Conservation (phyloP, 2,888 invertebrate genomes). For the Harpagoxenus sublaevis region DNA sequence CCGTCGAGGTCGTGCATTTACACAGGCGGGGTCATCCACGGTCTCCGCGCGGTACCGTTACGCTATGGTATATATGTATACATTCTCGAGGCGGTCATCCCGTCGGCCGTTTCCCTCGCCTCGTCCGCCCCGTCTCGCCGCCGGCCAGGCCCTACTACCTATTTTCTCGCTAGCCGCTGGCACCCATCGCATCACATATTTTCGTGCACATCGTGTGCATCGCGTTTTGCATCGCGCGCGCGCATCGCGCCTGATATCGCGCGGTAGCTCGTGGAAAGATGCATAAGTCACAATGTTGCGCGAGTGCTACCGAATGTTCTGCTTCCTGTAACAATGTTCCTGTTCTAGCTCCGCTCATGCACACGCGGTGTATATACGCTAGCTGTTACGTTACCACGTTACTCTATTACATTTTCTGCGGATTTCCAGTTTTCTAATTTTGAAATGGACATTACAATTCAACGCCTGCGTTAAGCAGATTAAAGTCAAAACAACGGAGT, state of each 20-base stretch:
- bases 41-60: slow-evolving; percentile 83
- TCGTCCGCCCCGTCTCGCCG: slow-evolving; percentile 1
- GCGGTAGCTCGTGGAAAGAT: slow-evolving; percentile 74
- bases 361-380: background rate
- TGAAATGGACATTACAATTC: background rate
- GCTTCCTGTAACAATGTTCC: background rate
- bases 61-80: slow-evolving; percentile 71
- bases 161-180: slow-evolving; percentile 38
- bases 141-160: slow-evolving; percentile 23
- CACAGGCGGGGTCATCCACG: slow-evolving; percentile 84
- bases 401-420: slow-evolving; percentile 5
- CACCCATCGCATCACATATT: slow-evolving; percentile 64
- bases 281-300: slow-evolving; percentile 79
- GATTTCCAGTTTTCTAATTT: slow-evolving; percentile 26
- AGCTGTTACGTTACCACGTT: background rate
- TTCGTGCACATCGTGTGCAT: slow-evolving; percentile 56
- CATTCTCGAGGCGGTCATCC: slow-evolving; percentile 77
- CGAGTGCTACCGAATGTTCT: slow-evolving; percentile 29
- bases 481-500: background rate
- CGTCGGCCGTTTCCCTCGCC: slow-evolving; percentile 48
- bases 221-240: background rate
- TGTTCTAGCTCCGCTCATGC: background rate
- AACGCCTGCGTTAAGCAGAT: background rate
- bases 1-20: slow-evolving; percentile 84
- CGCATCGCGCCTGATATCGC: slow-evolving; percentile 45